Percentiles rank a stretch among this genome's conserved stretches.
These are phyloP conservation scores for Xenopus petersii DNA, from an alignment of 2,797 vertebrate species.

Conservation along the genomic window DNA sequence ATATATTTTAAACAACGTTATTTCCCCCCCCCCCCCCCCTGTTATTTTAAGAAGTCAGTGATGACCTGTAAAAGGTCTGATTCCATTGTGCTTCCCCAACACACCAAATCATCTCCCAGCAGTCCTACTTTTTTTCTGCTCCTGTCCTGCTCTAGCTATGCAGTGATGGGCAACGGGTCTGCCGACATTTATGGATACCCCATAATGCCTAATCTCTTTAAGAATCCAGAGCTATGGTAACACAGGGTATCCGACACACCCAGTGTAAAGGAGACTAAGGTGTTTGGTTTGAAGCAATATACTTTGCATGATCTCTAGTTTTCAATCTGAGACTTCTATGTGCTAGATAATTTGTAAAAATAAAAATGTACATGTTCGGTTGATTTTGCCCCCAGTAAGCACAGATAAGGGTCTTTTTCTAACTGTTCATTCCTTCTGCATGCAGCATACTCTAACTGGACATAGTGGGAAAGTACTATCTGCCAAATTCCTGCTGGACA, in stretches of 20 bases:
- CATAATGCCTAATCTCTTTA: conserved; percentile 28
- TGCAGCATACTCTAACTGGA: conserved; percentile 92
- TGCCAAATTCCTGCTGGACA: conserved; percentile 92
- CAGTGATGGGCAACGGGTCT: conserved; percentile 49
- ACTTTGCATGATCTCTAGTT: conserved; percentile 60
- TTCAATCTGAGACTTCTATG: conserved; percentile 70
- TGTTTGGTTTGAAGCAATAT: conserved; percentile 45
- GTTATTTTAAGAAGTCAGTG: conserved; percentile 52
- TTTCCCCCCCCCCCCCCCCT: background rate
- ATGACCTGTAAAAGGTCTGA: conserved; percentile 61
- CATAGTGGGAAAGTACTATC: conserved; percentile 95
- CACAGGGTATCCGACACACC: conserved; percentile 59
- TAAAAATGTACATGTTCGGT: no score
- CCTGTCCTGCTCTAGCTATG: conserved; percentile 41
- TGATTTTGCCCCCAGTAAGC: no score
- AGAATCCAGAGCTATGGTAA: conserved; percentile 25
- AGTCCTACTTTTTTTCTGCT: conserved; percentile 40
- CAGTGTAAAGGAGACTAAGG: conserved; percentile 51
- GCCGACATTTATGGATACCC: conserved; percentile 52
- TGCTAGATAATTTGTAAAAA: background rate
- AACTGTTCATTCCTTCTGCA: conserved; percentile 6
- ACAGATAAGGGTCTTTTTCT: background rate
- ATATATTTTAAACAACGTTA: background rate
- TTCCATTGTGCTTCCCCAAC: conserved; percentile 40
- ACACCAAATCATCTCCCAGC: conserved; percentile 54